Evolutionary conservation across 2,888 invertebrate species (phyloP).

Genomic region (Embidobia sp.): DNA sequence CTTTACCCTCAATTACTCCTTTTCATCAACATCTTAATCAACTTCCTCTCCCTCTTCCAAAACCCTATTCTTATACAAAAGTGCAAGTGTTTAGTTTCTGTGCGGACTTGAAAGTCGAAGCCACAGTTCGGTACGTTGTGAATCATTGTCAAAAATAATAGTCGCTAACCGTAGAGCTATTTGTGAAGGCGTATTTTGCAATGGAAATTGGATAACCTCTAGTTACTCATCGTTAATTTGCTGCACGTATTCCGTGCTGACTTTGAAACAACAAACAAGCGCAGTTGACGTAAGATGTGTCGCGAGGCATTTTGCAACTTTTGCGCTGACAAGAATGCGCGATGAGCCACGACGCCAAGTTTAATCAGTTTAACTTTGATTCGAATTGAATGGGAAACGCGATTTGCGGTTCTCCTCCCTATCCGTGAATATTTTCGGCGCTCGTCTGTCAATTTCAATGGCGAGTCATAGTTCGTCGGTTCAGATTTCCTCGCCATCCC

Average conservation of each 20-base stretch:
- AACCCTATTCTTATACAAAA: not conserved
- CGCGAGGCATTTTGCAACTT: constrained; percentile 12
- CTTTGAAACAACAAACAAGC: constrained; percentile 14
- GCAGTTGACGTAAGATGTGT: constrained; percentile 15
- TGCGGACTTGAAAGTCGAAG: constrained; percentile 4
- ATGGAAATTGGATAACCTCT: not conserved
- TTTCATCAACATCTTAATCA: too few species aligned
- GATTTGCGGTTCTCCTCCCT: too few species aligned
- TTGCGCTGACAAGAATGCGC: constrained; percentile 4
- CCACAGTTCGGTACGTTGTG: not conserved
- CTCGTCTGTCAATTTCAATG: too few species aligned
- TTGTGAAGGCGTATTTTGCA: not conserved
- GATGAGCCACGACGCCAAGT: constrained; percentile 3
- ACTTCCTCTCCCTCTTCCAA: not conserved
- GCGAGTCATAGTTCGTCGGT: too few species aligned
- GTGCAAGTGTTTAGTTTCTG: constrained; percentile 32
- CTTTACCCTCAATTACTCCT: too few species aligned
- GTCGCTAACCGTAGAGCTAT: not conserved
- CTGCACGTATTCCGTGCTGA: constrained; percentile 1
- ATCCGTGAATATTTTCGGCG: too few species aligned
- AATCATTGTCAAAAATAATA: not conserved
- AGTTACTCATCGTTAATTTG: constrained; percentile 6
- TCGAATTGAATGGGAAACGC: too few species aligned
- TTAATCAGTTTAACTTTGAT: constrained; percentile 6
- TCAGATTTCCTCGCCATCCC: too few species aligned